Evolutionary conservation across 2,888 invertebrate genomes (phyloP).

Genomic region (Didymodactylos carnosus): DNA sequence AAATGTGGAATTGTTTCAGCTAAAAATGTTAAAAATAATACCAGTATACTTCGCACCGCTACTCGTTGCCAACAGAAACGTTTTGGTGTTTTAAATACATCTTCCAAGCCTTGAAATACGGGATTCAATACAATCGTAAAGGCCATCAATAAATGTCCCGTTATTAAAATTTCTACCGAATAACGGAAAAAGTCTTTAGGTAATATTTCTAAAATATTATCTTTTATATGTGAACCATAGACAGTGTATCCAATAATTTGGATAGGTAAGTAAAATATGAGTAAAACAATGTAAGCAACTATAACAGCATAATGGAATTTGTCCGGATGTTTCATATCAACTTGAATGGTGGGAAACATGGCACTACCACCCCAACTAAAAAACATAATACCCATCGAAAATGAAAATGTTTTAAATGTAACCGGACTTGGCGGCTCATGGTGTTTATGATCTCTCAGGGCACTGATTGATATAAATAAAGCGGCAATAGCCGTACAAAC

Average conservation of each 20-base stretch:
- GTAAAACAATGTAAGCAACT: constrained; percentile 43
- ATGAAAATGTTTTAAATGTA: constrained; percentile 44
- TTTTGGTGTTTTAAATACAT: not conserved
- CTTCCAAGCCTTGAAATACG: constrained; percentile 55
- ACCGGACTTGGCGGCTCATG: constrained; percentile 15
- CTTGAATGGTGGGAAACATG: constrained; percentile 64
- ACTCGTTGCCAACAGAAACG: constrained; percentile 56
- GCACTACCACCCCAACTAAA: constrained; percentile 55
- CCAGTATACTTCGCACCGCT: constrained; percentile 48
- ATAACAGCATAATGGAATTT: constrained; percentile 53
- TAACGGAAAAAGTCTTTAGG: constrained; percentile 40
- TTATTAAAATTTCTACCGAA: constrained; percentile 45
- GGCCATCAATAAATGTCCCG: constrained; percentile 46
- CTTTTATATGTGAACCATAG: constrained; percentile 48
- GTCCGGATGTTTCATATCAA: constrained; percentile 62
- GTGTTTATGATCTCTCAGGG: not conserved
- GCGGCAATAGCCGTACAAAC: constrained; percentile 45
- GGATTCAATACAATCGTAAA: constrained; percentile 53
- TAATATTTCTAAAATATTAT: constrained; percentile 45
- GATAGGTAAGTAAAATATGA: constrained; percentile 50
- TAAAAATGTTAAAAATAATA: constrained; percentile 50
- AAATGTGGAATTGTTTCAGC: constrained; percentile 65
- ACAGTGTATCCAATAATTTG: constrained; percentile 47
- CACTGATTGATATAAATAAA: constrained; percentile 36
- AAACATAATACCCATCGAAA: constrained; percentile 49